Evolutionary conservation across 1,140 invertebrate species (phyloP), one percentile per base, ranked within the genome.

Genomic region (Panulirus ornatus): DNA sequence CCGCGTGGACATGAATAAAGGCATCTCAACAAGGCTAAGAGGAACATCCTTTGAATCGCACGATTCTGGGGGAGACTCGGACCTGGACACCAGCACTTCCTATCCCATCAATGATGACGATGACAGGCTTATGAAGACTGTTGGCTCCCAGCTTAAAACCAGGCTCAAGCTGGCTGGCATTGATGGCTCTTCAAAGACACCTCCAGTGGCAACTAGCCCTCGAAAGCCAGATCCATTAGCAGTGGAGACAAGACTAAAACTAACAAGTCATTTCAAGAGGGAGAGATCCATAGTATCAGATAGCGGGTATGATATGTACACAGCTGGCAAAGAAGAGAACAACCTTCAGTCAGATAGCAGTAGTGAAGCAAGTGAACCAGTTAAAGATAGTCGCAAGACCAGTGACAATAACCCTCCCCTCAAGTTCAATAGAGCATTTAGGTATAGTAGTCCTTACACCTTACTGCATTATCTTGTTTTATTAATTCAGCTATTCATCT

Each of bases 351-450:
- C 93, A 3, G 93, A 93, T 91, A 93, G 93, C 92, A 93, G 92
- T 91, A 93, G 93, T 92, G 93, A 93, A 40, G 90, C 85, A 19
- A 92, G 91, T 58, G 90, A 83, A n/a, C 84, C 78, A 2, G 42
- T 71, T 42, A 91, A 91, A 73, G 90, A 91, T 86, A 71, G 73
- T 71, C 79, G 84, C 34, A 91, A 88, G 70, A 27, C 84, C 47
- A 82, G 19, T 30, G 81, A 92, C 40, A 91, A 88, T 36, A 89
- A 91, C 44, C 93, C 93, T 36, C 87, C 92, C 30, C 92, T 93
- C 82, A 93, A 94, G 87, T 94, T 93, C 91, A 94, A 94, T 92
- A 93, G 94, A 91, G 94, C 94, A n/a, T 94, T 94, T 92, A 94
- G 93, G 94, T 94, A 93, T 30, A 66, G 58, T 66, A 66, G 11